Conservation (phyloP, 2,888 invertebrate genomes). For the Euspilapteryx auroguttella region DNA sequence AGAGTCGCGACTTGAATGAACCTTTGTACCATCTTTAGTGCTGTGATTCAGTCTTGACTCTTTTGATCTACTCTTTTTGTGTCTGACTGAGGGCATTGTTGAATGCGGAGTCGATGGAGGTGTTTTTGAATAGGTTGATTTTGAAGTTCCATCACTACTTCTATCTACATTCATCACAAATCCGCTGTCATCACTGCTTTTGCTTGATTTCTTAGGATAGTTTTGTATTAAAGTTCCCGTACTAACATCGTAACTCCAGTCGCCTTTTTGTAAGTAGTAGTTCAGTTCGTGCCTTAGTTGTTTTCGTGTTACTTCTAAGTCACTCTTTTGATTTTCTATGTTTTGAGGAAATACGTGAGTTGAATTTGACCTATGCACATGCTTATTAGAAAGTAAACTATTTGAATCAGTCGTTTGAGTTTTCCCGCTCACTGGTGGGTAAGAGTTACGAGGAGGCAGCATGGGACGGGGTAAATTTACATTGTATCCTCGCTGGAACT, state of each 20-base stretch:
- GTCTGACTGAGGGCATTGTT: slow-evolving; percentile 43
- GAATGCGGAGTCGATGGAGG: slow-evolving; percentile 52
- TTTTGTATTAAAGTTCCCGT: slow-evolving; percentile 53
- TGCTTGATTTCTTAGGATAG: slow-evolving; percentile 53
- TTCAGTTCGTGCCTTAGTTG: slow-evolving; percentile 49
- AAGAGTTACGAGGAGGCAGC: slow-evolving; percentile 65
- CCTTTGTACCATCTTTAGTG: slow-evolving; percentile 35
- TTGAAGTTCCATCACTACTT: slow-evolving; percentile 51
- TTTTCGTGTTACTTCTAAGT: slow-evolving; percentile 46
- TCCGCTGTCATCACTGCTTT: slow-evolving; percentile 53
- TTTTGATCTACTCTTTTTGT: slow-evolving; percentile 49
- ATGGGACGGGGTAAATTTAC: slow-evolving; percentile 60
- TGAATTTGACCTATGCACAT: slow-evolving; percentile 65
- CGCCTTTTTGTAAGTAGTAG: slow-evolving; percentile 52
- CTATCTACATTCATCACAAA: slow-evolving; percentile 55
- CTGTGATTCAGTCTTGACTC: slow-evolving; percentile 42
- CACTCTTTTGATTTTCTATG: slow-evolving; percentile 35
- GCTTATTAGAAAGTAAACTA: slow-evolving; percentile 51
- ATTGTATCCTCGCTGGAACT: slow-evolving; percentile 59
- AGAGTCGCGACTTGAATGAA: slow-evolving; percentile 52
- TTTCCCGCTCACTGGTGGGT: slow-evolving; percentile 63
- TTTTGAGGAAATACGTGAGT: slow-evolving; percentile 60
- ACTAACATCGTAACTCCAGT: slow-evolving; percentile 53
- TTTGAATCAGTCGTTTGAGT: slow-evolving; percentile 52
- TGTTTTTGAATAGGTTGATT: slow-evolving; percentile 51